Percentiles rank a stretch among this genome's conserved stretches.
These are phyloP conservation scores for Melieria picta DNA, from an alignment of 2,888 invertebrate genomes.

Conservation along the genomic window DNA sequence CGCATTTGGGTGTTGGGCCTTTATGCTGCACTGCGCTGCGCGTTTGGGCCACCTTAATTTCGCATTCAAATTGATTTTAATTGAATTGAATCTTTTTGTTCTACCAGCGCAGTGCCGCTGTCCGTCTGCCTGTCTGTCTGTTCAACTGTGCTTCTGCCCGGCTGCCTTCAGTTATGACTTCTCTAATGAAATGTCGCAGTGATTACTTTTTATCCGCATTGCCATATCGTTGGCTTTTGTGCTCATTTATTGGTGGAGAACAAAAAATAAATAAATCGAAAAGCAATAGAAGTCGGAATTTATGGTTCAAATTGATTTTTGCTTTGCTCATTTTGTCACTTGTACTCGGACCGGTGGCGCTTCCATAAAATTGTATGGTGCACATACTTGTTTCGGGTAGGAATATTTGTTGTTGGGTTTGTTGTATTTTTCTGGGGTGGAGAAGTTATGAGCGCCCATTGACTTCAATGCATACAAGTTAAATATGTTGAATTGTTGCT, in stretches of 20 bases:
- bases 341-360: background rate
- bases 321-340: conserved; percentile 15
- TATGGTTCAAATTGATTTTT: conserved; percentile 29
- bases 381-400: background rate
- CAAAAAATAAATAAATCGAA: conserved; percentile 30
- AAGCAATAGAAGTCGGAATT: conserved; percentile 37
- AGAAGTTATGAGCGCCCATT: conserved; percentile 40
- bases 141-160: background rate
- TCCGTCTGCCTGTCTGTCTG: conserved; percentile 4
- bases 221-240: conserved; percentile 24
- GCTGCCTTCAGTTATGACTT: conserved; percentile 12
- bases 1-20: conserved; percentile 22
- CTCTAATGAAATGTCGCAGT: conserved; percentile 27
- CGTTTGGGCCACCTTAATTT: conserved; percentile 43
- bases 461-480: conserved; percentile 39
- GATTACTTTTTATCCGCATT: conserved; percentile 32
- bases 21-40: conserved; percentile 40
- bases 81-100: conserved; percentile 43
- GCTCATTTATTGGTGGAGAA: conserved; percentile 38
- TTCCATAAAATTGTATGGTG: conserved; percentile 24
- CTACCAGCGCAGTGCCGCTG: background rate
- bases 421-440: conserved; percentile 36
- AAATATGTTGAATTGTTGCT: conserved; percentile 46
- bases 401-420: conserved; percentile 10
- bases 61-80: conserved; percentile 52